phyloP scores from a whole-genome alignment of 2,888 invertebrate species.

The Pristionchus exspectatus region DNA sequence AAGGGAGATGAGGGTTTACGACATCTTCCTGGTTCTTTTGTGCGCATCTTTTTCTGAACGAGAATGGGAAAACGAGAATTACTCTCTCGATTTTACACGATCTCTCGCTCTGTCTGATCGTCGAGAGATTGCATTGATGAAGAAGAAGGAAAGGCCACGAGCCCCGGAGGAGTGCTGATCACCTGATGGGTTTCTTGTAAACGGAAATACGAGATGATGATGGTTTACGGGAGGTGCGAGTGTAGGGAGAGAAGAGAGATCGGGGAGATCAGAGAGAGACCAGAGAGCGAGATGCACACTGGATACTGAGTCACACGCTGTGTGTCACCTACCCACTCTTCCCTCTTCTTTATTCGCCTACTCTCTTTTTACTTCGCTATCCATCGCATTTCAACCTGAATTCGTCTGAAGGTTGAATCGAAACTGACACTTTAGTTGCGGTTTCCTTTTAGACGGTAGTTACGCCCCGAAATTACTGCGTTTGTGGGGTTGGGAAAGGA shows the following conservation, averaged over 20 bases:
- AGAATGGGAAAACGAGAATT: background rate
- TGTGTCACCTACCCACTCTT: background rate
- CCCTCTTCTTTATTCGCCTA: conserved; percentile 8
- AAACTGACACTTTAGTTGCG: conserved; percentile 7
- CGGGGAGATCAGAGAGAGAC: background rate
- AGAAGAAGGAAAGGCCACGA: background rate
- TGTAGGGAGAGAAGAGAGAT: background rate
- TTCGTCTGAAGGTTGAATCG: conserved; percentile 19
- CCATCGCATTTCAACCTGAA: conserved; percentile 24
- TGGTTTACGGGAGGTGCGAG: conserved; percentile 19
- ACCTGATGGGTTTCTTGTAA: conserved; percentile 18
- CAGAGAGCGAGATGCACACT: background rate
- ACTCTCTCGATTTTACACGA: background rate
- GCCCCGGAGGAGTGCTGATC: background rate
- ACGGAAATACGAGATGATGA: conserved; percentile 45
- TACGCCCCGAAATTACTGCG: background rate
- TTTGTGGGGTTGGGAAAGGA: background rate
- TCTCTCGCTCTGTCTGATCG: background rate
- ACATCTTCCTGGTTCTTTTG: background rate
- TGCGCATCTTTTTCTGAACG: background rate
- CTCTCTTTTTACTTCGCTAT: background rate
- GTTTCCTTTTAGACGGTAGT: background rate
- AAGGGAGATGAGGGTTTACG: background rate
- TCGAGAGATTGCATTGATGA: background rate
- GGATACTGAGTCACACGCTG: conserved; percentile 23